A percentile compares a stretch with the other conserved stretches of the same genome.
These are phyloP conservation scores for Uromys caudimaculatus DNA, from an alignment of 2,797 vertebrate genomes.

Conservation along the genomic window DNA sequence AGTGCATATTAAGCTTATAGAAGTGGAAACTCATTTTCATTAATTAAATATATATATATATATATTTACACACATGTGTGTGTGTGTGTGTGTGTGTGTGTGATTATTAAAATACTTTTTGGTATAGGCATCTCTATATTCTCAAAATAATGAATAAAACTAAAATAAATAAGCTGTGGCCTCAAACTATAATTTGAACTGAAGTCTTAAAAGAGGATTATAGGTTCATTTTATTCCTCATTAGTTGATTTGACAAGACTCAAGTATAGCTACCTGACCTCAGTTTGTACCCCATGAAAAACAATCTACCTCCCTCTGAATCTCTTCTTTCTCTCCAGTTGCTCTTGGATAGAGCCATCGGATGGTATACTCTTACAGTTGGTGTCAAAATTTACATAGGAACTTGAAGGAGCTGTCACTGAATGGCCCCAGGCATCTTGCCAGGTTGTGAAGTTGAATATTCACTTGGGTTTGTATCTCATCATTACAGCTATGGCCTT, in stretches of 20 bases:
- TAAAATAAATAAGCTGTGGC: not conserved
- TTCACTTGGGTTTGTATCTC: constrained; percentile 76
- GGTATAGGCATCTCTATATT: not conserved
- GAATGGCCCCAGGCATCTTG: constrained; percentile 68
- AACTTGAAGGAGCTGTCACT: constrained; percentile 59
- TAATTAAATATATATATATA: not conserved
- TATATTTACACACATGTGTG: not conserved
- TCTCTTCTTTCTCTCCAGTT: constrained; percentile 37
- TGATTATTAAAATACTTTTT: constrained; percentile 23
- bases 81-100: too few species aligned
- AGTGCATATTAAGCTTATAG: not conserved
- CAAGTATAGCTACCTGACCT: not conserved
- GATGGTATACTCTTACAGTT: constrained; percentile 47
- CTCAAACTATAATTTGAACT: not conserved
- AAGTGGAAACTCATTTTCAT: not conserved
- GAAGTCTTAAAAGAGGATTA: constrained; percentile 7
- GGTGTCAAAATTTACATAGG: constrained; percentile 71
- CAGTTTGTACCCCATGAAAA: not conserved
- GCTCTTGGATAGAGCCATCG: constrained; percentile 22
- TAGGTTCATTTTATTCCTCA: not conserved
- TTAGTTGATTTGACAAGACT: not conserved
- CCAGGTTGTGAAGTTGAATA: constrained; percentile 76
- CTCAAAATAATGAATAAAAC: not conserved
- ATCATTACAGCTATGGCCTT: constrained; percentile 76
- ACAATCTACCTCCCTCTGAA: not conserved